Base-by-base conservation (phyloP, 30 jellyfish, hydroid and myxozoan genomes). In the Hydra vulgaris region DNA sequence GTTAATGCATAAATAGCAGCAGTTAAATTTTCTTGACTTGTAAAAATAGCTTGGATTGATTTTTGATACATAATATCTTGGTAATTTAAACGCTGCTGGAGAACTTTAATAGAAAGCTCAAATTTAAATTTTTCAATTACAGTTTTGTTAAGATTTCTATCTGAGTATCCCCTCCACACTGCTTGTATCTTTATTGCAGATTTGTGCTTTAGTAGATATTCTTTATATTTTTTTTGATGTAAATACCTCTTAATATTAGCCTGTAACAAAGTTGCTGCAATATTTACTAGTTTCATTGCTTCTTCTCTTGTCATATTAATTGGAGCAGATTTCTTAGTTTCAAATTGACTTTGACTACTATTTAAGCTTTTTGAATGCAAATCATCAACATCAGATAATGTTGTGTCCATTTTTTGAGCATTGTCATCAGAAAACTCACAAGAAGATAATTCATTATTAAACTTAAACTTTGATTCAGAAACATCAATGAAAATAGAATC, bases 181-280 rank as follows among this genome's bases (percentile, higher is more conserved):
- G 99, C 95, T 82, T 93, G 99, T 18, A 93, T 93, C 74, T 71
- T 77, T n/a, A 74, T 80, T 17, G 96, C 99, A 21, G 99, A 96
- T 70, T 82, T 87, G 71, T 80, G 83, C 66, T 55, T 70, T 84
- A 54, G 80, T 66, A 87, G 66, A 21, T 55, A 18, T 23, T 56
- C 24, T 81, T 74, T 85, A 74, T 78, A 93, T 61, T 54, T 77
- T 68, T 77, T 81, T 72, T 95, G 84, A 55, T 88, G 96, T 66
- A 93, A 40, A 66, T 61, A 93, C 21, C 96, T 95, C 70, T 93
- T 86, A 18, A 93, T 70, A 19, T 72, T 69, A 0, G 95, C 95
- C 73, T 93, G 99, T 21, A 93, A 75, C 87, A 93, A 27, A 16
- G 96, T 53, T 25, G 96, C 99, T 18, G 96, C 99, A 18, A 93